phyloP scores from a whole-genome alignment of 1,140 invertebrate species.

The Microplitis mediator region DNA sequence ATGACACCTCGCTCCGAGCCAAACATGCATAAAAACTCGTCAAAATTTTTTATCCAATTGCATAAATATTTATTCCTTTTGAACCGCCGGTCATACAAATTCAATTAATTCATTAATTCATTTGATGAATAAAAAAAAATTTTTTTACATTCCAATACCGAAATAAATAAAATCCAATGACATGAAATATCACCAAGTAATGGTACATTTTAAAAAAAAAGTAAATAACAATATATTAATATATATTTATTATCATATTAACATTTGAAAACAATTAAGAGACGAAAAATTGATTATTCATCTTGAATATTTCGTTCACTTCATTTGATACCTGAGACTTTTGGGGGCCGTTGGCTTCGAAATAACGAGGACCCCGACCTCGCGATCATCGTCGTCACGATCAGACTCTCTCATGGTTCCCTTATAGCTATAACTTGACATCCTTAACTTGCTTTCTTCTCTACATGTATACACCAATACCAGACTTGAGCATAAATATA shows the following conservation, averaged over 20 bases:
- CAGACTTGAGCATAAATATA: not conserved
- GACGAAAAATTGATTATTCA: constrained; percentile 26
- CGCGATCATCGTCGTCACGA: constrained; percentile 17
- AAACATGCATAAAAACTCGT: too few species aligned
- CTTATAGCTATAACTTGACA: not conserved
- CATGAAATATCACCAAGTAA: constrained; percentile 14
- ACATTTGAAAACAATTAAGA: constrained; percentile 29
- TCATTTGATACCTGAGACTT: constrained; percentile 9
- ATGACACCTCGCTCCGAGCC: too few species aligned
- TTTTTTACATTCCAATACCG: not conserved
- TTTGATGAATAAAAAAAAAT: not conserved
- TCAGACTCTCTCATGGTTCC: not conserved
- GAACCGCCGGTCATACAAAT: too few species aligned
- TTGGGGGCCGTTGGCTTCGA: constrained; percentile 16
- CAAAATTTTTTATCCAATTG: too few species aligned
- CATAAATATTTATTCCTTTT: too few species aligned
- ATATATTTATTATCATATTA: constrained; percentile 3
- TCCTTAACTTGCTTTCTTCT: not conserved
- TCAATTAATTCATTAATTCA: too few species aligned
- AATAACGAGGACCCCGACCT: constrained; percentile 27
- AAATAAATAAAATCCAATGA: not conserved
- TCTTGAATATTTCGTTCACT: constrained; percentile 27
- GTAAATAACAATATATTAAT: not conserved
- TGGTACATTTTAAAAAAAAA: not conserved
- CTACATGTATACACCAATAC: too few species aligned